These are phyloP conservation scores for Heterochromis multidens DNA, from an alignment of 2,113 vertebrate genomes.

Conservation along the genomic window DNA sequence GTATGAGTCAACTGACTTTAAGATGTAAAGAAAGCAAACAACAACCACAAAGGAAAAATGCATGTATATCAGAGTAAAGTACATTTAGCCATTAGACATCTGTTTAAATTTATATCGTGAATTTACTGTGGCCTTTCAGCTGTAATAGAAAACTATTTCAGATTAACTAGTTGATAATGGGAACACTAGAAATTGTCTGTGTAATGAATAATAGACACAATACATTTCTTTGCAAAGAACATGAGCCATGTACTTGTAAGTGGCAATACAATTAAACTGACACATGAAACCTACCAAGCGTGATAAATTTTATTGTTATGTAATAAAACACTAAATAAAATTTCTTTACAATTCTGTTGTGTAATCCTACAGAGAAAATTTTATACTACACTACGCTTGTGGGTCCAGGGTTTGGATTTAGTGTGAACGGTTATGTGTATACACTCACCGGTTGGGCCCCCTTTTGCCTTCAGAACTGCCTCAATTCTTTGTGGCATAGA, in stretches of 20 bases:
- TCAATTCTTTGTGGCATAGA: no score
- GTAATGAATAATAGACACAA: not conserved
- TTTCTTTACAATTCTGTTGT: not conserved
- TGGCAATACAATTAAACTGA: slow-evolving; percentile 12
- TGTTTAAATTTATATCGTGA: slow-evolving; percentile 12
- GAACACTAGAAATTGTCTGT: not conserved
- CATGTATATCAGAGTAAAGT: not conserved
- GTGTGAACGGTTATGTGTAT: not conserved
- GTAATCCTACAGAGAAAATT: not conserved
- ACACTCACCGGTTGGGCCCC: no score
- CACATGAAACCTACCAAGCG: not conserved
- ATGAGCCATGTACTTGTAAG: not conserved
- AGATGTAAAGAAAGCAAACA: not conserved
- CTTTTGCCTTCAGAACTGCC: no score
- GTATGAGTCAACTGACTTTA: not conserved
- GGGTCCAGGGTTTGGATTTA: not conserved
- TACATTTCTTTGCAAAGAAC: not conserved
- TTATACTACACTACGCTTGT: no score
- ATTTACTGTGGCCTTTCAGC: slow-evolving; percentile 53
- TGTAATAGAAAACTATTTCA: not conserved
- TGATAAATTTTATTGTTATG: not conserved
- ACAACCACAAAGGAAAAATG: not conserved
- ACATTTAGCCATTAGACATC: not conserved
- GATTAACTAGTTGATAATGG: not conserved
- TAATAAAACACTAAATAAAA: not conserved